phyloP scores from a whole-genome alignment of 1,140 invertebrate species.

The Cydia pomonella region DNA sequence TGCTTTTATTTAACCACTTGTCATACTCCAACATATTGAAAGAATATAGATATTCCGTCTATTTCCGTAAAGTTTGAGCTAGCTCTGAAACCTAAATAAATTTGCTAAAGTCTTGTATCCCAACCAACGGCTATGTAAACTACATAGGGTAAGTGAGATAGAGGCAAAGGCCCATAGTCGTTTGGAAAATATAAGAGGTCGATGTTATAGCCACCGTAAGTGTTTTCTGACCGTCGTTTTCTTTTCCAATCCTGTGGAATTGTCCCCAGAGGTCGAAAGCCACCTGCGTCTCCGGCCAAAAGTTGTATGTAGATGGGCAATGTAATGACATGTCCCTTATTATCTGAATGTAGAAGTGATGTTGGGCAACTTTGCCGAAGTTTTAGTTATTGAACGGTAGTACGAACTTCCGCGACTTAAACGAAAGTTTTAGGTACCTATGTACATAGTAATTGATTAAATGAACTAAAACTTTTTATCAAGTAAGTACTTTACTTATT shows the following conservation, averaged over 20 bases:
- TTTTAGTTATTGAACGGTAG: background rate
- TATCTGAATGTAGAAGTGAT: conserved; percentile 7
- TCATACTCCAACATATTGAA: background rate
- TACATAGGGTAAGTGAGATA: conserved; percentile 17
- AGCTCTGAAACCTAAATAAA: background rate
- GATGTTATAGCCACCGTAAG: conserved; percentile 51
- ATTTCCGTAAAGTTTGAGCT: too few species aligned
- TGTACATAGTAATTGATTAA: too few species aligned
- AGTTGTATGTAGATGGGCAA: conserved; percentile 28
- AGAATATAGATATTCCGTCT: too few species aligned
- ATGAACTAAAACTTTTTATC: background rate
- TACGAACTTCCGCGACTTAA: background rate
- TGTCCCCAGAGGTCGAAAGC: conserved; percentile 48
- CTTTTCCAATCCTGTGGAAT: conserved; percentile 57
- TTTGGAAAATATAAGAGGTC: conserved; percentile 51
- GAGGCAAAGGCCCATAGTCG: conserved; percentile 37
- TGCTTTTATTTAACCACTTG: too few species aligned
- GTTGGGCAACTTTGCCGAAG: background rate
- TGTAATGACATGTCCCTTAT: conserved; percentile 31
- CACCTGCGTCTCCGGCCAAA: conserved; percentile 47
- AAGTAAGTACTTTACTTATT: too few species aligned
- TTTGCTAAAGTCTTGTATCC: background rate
- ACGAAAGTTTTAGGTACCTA: too few species aligned
- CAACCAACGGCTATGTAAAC: conserved; percentile 11
- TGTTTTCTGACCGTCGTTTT: conserved; percentile 56